Base-by-base conservation (phyloP, 2,888 invertebrate genomes). In the Psococerastis gibbosa region DNA sequence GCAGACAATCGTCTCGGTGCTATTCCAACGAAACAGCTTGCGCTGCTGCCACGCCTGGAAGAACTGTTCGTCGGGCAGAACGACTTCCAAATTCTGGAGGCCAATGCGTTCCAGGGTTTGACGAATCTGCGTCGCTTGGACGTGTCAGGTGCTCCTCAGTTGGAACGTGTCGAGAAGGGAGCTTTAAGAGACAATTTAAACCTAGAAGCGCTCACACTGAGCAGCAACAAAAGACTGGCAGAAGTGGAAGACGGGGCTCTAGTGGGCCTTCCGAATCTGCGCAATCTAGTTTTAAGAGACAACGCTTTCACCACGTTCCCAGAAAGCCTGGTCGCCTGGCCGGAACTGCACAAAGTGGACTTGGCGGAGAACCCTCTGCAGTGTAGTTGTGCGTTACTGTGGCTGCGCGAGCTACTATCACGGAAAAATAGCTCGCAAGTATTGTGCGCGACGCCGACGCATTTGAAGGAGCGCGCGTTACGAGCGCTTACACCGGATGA, bases 61-160 rank as follows among this genome's bases (percentile, higher is more conserved):
- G 80, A 84, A 52, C 65, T 88, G 41, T 75, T 73, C 23, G 70
- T 87, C 46, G 88, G 88, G 0, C 84, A 85, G 57, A 88, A 87
- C 56, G 78, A 79, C 49, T 85, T 85, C 54, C 63, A 71, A 32
- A 64, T 68, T 0, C 61, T 88, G 42, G 72, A 74, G 53, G 70
- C 73, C 8, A 75, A 78, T 50, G 78, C 83, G 0, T 85, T 88
- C 58, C 73, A 71, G 51, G 84, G 84, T 1, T 63, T 88, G 45
- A 73, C 74, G 46, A 83, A 84, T 57, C 64, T 88, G 13, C 75
- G 80, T 50, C 67, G 72, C 47, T 61, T 88, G 46, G 83, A 85
- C 53, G 72, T 88, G 8, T 78, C 79, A 0, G 85, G 84, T 3
- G 80, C 84, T 0, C 71, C 76, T 42, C 70, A 77, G 50, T 61